These are phyloP conservation scores for Drosophila sp. DNA, from an alignment of 1,140 invertebrate genomes.

Conservation along the genomic window DNA sequence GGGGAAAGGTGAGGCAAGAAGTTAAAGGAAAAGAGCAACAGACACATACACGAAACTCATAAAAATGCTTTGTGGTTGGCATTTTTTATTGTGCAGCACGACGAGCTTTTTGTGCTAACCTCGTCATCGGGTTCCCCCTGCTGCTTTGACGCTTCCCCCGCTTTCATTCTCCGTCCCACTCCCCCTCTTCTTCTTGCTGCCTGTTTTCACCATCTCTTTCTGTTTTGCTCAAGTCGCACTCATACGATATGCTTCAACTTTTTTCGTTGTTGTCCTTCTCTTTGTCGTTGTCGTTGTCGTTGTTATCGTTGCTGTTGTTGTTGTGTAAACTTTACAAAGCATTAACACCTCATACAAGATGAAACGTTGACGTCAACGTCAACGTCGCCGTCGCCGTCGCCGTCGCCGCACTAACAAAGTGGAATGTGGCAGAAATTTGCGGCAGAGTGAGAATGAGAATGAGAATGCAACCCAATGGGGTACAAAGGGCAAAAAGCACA, in stretches of 20 bases:
- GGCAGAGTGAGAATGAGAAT: not conserved
- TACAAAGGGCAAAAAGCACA: constrained; percentile 46
- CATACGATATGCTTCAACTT: constrained; percentile 47
- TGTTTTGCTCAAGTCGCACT: not conserved
- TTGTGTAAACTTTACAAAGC: constrained; percentile 68
- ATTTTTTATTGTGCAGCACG: constrained; percentile 57
- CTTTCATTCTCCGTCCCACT: not conserved
- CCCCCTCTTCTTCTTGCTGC: too few relatives aligned
- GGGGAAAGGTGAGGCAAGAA: not conserved
- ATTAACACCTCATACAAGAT: constrained; percentile 74
- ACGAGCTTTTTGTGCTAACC: constrained; percentile 44
- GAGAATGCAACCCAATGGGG: constrained; percentile 6
- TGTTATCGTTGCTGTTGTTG: too few relatives aligned
- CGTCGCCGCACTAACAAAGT: constrained; percentile 33
- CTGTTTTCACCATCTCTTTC: too few relatives aligned
- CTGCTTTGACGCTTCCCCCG: not conserved
- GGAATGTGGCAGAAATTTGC: constrained; percentile 8
- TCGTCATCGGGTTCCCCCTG: not conserved
- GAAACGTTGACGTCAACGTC: constrained; percentile 16
- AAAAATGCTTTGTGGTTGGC: constrained; percentile 77
- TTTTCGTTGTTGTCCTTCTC: constrained; percentile 29
- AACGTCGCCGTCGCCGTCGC: not conserved
- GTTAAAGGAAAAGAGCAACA: constrained; percentile 35
- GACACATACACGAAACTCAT: constrained; percentile 62
- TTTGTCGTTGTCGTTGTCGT: constrained; percentile 29